These are phyloP conservation scores for Hylaeus anthracinus DNA, from an alignment of 1,140 invertebrate species.

Conservation along the genomic window DNA sequence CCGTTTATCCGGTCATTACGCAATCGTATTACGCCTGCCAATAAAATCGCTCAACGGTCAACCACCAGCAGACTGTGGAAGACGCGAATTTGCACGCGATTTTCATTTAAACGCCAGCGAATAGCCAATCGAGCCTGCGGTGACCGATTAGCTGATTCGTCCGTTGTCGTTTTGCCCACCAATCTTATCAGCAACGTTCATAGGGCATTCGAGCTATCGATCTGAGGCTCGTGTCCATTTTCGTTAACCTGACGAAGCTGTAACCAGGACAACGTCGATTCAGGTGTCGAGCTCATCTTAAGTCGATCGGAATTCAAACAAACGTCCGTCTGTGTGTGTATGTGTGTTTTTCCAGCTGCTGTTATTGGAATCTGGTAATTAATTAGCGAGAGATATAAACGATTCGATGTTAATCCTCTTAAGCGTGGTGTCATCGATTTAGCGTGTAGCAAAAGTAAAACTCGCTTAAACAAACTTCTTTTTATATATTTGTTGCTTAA, in stretches of 20 bases:
- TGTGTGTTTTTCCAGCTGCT: background rate
- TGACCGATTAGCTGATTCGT: conserved; percentile 15
- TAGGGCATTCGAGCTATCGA: conserved; percentile 1
- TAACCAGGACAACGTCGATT: conserved; percentile 5
- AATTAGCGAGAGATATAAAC: background rate
- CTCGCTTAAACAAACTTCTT: too few relatives aligned
- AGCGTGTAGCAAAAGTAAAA: too few relatives aligned
- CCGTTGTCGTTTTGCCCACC: background rate
- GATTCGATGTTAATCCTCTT: too few relatives aligned
- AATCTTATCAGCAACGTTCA: conserved; percentile 24
- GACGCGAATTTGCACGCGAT: background rate
- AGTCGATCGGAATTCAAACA: background rate
- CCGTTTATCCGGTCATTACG: conserved; percentile 45
- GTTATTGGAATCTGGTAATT: background rate
- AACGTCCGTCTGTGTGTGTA: background rate
- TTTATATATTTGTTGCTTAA: too few relatives aligned
- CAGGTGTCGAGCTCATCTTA: conserved; percentile 13
- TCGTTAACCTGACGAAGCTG: background rate
- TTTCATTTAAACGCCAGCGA: background rate
- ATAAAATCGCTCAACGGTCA: conserved; percentile 41
- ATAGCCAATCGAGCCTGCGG: background rate
- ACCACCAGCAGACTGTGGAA: conserved; percentile 20
- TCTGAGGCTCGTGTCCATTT: background rate
- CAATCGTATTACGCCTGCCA: conserved; percentile 48
- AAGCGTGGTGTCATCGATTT: too few relatives aligned